Conservation (phyloP, 1,140 invertebrate species). For the Hypsibius dujardini region DNA sequence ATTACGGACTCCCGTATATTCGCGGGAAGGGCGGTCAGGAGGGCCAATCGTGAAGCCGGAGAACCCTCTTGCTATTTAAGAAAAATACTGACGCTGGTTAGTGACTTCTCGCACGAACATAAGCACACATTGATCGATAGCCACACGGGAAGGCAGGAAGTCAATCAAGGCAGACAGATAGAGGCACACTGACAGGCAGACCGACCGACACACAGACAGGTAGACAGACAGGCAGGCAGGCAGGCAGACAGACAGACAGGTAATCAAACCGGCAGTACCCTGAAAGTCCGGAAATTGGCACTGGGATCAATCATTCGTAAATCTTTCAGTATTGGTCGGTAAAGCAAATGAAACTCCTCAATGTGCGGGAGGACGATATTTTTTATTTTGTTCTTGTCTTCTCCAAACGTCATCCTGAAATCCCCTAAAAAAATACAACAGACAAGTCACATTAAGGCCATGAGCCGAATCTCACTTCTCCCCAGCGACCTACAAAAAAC, state of each 20-base stretch:
- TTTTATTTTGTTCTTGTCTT: conserved; percentile 79
- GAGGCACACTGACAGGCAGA: no score
- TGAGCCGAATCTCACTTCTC: no score
- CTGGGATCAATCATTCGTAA: conserved; percentile 26
- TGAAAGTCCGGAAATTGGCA: conserved; percentile 23
- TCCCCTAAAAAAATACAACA: conserved; percentile 41
- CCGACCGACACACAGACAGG: no score
- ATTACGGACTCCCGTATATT: conserved; percentile 49
- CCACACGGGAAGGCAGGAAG: conserved; percentile 22
- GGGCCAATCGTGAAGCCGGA: conserved; percentile 51
- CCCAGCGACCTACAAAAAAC: no score
- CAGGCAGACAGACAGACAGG: no score
- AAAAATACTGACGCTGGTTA: conserved; percentile 21
- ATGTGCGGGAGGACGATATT: conserved; percentile 81
- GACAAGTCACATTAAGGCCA: no score
- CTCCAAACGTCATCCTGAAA: conserved; percentile 88
- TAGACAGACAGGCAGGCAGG: no score
- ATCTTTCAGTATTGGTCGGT: conserved; percentile 41
- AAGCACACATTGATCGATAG: background rate
- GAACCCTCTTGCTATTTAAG: conserved; percentile 50
- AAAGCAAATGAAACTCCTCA: conserved; percentile 53
- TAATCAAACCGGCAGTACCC: conserved; percentile 13
- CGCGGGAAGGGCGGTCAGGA: conserved; percentile 67
- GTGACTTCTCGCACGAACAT: conserved; percentile 20
- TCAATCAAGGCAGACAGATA: no score